Conservation (phyloP, 1,140 invertebrate genomes). For the Schlechtendalia chinensis region DNA sequence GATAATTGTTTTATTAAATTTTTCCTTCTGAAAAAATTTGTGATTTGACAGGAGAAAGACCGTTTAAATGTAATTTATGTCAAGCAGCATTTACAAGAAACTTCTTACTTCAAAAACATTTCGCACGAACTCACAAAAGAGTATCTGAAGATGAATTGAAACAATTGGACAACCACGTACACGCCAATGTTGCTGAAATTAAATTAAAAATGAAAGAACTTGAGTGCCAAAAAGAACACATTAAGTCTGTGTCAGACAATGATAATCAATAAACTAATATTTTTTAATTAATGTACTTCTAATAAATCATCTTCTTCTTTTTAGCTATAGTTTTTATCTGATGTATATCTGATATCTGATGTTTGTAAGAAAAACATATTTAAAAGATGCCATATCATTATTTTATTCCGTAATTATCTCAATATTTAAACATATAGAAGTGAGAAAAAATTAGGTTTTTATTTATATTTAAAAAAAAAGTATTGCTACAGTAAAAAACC, state of each 20-base stretch:
- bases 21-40: background rate
- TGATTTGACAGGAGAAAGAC: constrained; percentile 60
- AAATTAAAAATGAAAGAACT: constrained; percentile 50
- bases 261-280: background rate
- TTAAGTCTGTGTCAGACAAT: constrained; percentile 4
- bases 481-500: background rate
- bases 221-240: constrained; percentile 29
- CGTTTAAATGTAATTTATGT: constrained; percentile 76
- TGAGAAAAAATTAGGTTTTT: background rate
- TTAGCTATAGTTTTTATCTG: too few species aligned
- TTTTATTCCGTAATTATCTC: background rate
- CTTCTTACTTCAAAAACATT: constrained; percentile 57
- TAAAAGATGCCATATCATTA: too few species aligned
- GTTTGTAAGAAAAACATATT: too few species aligned
- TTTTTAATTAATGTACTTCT: constrained; percentile 1
- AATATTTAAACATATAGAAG: background rate
- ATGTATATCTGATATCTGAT: too few species aligned
- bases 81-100: constrained; percentile 68
- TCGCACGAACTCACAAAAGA: constrained; percentile 54
- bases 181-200: constrained; percentile 41
- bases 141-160: constrained; percentile 47
- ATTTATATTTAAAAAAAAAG: background rate
- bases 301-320: background rate
- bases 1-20: background rate
- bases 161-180: constrained; percentile 35